Evolutionary conservation across 1,140 invertebrate genomes (phyloP).

Genomic region (Rhagoletis zephyria): DNA sequence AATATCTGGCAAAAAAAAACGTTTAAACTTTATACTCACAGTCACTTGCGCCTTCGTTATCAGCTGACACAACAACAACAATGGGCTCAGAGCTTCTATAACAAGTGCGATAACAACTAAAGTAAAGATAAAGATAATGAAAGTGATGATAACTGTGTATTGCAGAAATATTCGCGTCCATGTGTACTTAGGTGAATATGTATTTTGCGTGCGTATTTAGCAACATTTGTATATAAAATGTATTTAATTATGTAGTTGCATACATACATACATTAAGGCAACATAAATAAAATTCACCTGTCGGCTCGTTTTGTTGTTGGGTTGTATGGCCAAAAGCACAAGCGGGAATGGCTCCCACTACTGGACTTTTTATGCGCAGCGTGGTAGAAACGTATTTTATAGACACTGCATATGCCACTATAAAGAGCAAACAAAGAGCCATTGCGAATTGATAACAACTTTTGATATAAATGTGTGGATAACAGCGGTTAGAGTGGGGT

Average conservation of each 20-base stretch:
- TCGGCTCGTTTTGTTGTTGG: not conserved
- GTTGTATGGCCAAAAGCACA: no score
- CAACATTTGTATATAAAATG: not conserved
- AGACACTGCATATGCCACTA: no score
- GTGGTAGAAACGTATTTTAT: no score
- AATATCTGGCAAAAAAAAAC: not conserved
- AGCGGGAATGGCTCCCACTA: no score
- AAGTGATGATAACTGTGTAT: not conserved
- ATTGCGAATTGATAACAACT: no score
- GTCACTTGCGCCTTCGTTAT: constrained; percentile 2
- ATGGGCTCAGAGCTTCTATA: not conserved
- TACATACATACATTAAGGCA: not conserved
- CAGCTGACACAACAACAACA: constrained; percentile 22
- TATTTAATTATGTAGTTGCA: not conserved
- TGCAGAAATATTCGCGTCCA: constrained; percentile 37
- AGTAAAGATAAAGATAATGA: constrained; percentile 15
- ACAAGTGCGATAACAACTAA: constrained; percentile 15
- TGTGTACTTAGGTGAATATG: not conserved
- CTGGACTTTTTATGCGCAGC: no score
- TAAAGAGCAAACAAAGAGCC: no score
- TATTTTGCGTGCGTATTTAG: no score
- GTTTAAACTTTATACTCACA: not conserved
- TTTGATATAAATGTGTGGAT: no score
- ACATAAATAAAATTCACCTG: not conserved
- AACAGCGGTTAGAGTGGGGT: no score